Conservation (phyloP, 1,140 invertebrate genomes). For the Calosoma granatense region DNA sequence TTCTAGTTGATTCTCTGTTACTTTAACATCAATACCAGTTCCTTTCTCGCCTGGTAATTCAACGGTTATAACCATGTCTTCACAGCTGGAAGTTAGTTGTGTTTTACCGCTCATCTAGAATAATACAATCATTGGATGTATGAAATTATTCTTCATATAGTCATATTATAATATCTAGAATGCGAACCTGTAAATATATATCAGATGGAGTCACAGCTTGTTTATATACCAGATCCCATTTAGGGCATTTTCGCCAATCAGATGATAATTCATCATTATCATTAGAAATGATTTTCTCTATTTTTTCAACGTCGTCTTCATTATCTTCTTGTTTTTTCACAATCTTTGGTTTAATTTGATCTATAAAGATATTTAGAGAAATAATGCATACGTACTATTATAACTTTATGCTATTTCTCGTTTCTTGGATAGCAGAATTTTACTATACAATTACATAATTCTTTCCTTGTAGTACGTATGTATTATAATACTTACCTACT, state of each 20-base stretch:
- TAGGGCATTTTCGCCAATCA: slow-evolving; percentile 49
- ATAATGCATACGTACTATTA: too few species aligned
- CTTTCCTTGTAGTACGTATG: too few species aligned
- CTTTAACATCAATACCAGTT: slow-evolving; percentile 55
- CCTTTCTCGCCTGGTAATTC: slow-evolving; percentile 58
- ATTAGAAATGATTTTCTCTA: background rate
- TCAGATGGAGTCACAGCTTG: slow-evolving; percentile 78
- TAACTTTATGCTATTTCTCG: too few species aligned
- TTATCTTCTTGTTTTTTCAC: background rate
- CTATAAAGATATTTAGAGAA: background rate
- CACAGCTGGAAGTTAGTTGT: slow-evolving; percentile 69
- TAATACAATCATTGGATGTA: too few species aligned
- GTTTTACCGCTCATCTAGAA: slow-evolving; percentile 77
- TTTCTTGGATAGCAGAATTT: too few species aligned
- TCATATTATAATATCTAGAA: slow-evolving; percentile 5
- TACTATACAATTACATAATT: too few species aligned
- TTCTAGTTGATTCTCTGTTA: slow-evolving; percentile 58
- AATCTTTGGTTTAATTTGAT: background rate
- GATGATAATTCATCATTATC: background rate
- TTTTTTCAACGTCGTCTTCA: background rate
- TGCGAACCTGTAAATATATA: slow-evolving; percentile 64
- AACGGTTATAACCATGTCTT: slow-evolving; percentile 68
- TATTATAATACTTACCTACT: background rate
- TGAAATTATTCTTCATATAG: slow-evolving; percentile 17
- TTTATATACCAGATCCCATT: slow-evolving; percentile 73